A percentile compares a stretch with the other conserved stretches of the same genome.
phyloP scores from a whole-genome alignment of 2,113 vertebrate genomes.

The Vanacampus margaritifer region DNA sequence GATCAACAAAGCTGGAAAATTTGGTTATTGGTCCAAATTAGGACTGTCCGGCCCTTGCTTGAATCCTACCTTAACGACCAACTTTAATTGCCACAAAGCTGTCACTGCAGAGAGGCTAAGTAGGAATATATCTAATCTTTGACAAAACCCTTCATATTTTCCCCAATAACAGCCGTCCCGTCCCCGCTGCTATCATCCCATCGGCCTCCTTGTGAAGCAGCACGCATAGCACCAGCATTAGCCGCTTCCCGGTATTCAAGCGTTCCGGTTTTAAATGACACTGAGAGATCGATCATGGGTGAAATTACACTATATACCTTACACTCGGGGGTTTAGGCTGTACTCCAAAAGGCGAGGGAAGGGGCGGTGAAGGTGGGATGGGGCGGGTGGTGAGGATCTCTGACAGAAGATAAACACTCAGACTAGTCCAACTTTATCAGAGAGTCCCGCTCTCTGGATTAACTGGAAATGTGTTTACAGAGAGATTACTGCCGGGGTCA shows the following conservation, averaged over 20 bases:
- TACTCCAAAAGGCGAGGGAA: constrained; percentile 35
- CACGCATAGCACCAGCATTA: constrained; percentile 45
- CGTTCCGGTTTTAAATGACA: constrained; percentile 22
- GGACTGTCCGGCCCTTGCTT: too few relatives aligned
- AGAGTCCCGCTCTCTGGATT: constrained; percentile 58
- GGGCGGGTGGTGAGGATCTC: constrained; percentile 13
- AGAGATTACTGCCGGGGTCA: constrained; percentile 65
- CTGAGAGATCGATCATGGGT: constrained; percentile 73
- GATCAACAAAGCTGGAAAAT: too few relatives aligned
- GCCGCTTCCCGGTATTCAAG: constrained; percentile 35
- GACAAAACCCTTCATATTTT: constrained; percentile 24
- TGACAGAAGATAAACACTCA: constrained; percentile 57
- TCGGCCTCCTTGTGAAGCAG: constrained; percentile 49
- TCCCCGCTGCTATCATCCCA: constrained; percentile 50
- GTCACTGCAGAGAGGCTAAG: not conserved
- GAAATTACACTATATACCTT: constrained; percentile 74
- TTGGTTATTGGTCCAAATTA: too few relatives aligned
- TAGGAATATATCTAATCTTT: not conserved
- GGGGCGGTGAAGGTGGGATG: not conserved
- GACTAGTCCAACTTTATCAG: constrained; percentile 63
- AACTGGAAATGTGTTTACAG: constrained; percentile 73
- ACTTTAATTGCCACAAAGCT: not conserved
- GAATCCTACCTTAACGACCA: too few relatives aligned
- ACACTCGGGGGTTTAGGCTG: constrained; percentile 52
- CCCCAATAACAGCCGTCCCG: constrained; percentile 29